phyloP scores from a whole-genome alignment of 1,140 invertebrate species.

The Orussus abietinus region DNA sequence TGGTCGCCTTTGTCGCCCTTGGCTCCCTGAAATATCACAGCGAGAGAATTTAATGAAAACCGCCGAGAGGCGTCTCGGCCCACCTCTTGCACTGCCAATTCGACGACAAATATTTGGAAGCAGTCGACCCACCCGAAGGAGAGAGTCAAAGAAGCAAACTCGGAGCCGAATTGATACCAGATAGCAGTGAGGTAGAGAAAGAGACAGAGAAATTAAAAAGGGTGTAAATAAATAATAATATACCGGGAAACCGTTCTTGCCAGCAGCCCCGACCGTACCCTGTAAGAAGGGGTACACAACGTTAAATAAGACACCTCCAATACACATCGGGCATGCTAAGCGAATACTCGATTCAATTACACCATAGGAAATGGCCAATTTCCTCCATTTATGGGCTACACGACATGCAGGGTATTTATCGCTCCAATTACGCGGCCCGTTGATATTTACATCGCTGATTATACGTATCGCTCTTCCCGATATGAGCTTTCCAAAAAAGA shows the following conservation, averaged over 20 bases:
- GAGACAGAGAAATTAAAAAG: slow-evolving; percentile 7
- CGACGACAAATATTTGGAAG: slow-evolving; percentile 27
- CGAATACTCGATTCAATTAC: too few relatives aligned
- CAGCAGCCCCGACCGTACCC: slow-evolving; percentile 72
- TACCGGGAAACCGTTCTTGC: slow-evolving; percentile 89
- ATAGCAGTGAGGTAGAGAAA: slow-evolving; percentile 12
- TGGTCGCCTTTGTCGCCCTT: slow-evolving; percentile 66
- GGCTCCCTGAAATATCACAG: slow-evolving; percentile 61
- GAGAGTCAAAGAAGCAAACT: slow-evolving; percentile 14
- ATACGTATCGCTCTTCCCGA: too few relatives aligned
- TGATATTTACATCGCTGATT: too few relatives aligned
- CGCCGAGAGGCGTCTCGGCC: slow-evolving; percentile 1
- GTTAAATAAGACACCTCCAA: too few relatives aligned
- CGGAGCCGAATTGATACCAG: slow-evolving; percentile 18
- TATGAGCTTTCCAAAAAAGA: too few relatives aligned
- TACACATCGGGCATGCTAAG: too few relatives aligned
- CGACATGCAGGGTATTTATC: too few relatives aligned
- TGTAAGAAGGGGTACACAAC: slow-evolving; percentile 60
- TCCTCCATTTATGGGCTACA: too few relatives aligned
- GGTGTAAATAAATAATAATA: slow-evolving; percentile 54
- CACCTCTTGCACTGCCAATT: slow-evolving; percentile 29
- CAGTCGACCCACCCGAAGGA: slow-evolving; percentile 18
- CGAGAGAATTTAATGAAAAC: slow-evolving; percentile 18
- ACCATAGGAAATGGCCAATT: too few relatives aligned
- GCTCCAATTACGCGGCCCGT: too few relatives aligned